These are phyloP conservation scores for Moxostoma hubbsi DNA, from an alignment of 2,797 vertebrate species.

Conservation along the genomic window DNA sequence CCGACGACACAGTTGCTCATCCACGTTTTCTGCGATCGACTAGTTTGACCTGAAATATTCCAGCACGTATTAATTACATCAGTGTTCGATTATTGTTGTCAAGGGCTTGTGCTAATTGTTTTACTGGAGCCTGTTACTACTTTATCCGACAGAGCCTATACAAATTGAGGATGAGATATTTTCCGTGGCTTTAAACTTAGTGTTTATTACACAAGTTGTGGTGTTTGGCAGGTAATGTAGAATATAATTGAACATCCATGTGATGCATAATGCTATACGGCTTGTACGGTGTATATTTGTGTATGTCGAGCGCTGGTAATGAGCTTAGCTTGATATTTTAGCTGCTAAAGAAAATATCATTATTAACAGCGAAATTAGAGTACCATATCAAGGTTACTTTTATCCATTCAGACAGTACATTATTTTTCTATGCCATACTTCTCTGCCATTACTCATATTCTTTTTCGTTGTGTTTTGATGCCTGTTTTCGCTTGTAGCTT, in stretches of 20 bases:
- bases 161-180: not conserved
- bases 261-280: not conserved
- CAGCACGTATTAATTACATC: not conserved
- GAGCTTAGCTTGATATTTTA: slow-evolving; percentile 25
- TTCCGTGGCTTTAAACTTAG: not conserved
- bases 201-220: not conserved
- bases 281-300: not conserved
- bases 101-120: slow-evolving; percentile 10
- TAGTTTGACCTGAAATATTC: not conserved
- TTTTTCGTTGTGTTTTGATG: too few species aligned
- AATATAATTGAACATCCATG: not conserved
- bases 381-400: not conserved
- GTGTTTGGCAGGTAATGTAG: slow-evolving; percentile 34
- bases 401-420: not conserved
- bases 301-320: slow-evolving; percentile 7
- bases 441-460: too few species aligned
- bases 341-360: slow-evolving; percentile 13
- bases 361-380: not conserved
- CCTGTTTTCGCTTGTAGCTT: too few species aligned
- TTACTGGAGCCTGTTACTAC: not conserved
- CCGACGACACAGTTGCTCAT: not conserved
- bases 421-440: not conserved
- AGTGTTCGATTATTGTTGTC: not conserved
- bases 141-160: not conserved
- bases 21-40: slow-evolving; percentile 9